Evolutionary conservation across 2,113 vertebrate species (phyloP).

Genomic region (Podocnemis expansa): DNA sequence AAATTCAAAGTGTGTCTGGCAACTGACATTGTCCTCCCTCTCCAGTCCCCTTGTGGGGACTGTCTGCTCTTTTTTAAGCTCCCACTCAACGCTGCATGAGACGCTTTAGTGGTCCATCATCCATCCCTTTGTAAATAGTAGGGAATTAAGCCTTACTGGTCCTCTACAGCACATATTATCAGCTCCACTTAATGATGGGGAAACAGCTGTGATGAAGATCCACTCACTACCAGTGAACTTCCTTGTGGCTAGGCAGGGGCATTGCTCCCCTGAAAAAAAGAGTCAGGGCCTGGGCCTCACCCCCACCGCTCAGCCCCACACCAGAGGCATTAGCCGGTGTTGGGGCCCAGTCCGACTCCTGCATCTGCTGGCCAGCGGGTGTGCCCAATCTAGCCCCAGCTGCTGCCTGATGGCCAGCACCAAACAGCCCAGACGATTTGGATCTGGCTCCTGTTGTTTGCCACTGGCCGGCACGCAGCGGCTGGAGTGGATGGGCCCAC

Average conservation of each 20-base stretch:
- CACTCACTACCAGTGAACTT: not conserved
- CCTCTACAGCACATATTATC: slow-evolving; percentile 48
- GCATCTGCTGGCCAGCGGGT: no score
- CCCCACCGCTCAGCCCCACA: no score
- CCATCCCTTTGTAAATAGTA: slow-evolving; percentile 60
- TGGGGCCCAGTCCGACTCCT: no score
- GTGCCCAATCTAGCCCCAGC: no score
- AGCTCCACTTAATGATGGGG: slow-evolving; percentile 47
- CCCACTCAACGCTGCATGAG: slow-evolving; percentile 48
- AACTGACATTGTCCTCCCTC: slow-evolving; percentile 56
- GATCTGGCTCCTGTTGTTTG: no score
- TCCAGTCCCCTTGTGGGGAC: slow-evolving; percentile 14
- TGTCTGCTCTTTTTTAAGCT: slow-evolving; percentile 47
- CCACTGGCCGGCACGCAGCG: no score
- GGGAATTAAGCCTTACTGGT: slow-evolving; percentile 56
- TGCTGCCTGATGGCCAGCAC: no score
- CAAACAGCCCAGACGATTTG: no score
- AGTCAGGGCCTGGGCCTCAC: no score
- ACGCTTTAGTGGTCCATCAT: slow-evolving; percentile 64
- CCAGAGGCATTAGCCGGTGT: no score
- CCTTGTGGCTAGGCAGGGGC: not conserved
- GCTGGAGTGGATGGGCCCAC: no score
- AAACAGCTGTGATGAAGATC: not conserved
- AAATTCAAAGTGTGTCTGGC: slow-evolving; percentile 64
- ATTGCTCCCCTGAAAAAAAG: no score